Evolutionary conservation across 2,888 invertebrate species (phyloP).

Genomic region (Hydriomena furcata): DNA sequence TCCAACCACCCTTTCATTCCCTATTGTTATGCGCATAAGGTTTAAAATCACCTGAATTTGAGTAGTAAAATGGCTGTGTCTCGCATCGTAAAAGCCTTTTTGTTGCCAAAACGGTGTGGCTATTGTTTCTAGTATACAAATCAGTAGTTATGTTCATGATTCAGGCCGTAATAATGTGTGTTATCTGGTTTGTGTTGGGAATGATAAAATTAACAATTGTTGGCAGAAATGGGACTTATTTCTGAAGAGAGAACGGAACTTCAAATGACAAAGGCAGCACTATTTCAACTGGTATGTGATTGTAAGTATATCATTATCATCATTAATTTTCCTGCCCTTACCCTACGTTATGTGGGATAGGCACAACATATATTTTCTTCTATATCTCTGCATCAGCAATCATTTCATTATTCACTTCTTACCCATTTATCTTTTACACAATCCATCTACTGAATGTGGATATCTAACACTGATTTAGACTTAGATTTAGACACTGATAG

Average conservation of each 20-base stretch:
- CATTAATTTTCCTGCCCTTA: no score
- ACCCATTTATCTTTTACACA: no score
- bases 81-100: slow-evolving; percentile 36
- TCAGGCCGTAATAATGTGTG: slow-evolving; percentile 29
- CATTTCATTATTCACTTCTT: no score
- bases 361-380: no score
- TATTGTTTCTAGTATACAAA: slow-evolving; percentile 43
- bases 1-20: not conserved
- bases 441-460: no score
- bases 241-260: not conserved
- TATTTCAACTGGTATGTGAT: no score
- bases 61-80: slow-evolving; percentile 1
- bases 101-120: slow-evolving; percentile 39
- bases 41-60: slow-evolving; percentile 13
- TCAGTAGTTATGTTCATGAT: slow-evolving; percentile 42
- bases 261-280: no score
- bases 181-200: slow-evolving; percentile 7
- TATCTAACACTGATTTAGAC: no score
- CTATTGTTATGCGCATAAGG: slow-evolving; percentile 12
- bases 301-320: no score
- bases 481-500: no score
- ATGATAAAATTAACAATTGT: slow-evolving; percentile 23
- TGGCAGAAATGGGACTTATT: not conserved
- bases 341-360: no score
- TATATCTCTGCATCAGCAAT: no score